Percentiles rank a stretch among this genome's conserved stretches.
These are phyloP conservation scores for Ophion slaviceki DNA, from an alignment of 2,888 invertebrate species.

Conservation along the genomic window DNA sequence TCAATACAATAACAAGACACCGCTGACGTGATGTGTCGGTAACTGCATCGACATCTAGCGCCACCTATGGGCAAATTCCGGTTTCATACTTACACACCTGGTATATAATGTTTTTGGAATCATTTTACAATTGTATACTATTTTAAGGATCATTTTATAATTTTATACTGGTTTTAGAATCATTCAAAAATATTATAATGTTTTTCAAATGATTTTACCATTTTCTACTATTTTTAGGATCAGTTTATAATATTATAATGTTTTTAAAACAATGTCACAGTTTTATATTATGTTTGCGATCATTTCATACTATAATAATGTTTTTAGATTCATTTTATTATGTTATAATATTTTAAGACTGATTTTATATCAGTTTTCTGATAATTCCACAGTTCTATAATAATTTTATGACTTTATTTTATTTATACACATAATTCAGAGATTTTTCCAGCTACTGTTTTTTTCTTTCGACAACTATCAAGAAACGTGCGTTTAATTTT, in stretches of 20 bases:
- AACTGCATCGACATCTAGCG: too few relatives aligned
- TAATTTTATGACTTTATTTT: neutral
- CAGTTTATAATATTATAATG: neutral
- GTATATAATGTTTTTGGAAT: too few relatives aligned
- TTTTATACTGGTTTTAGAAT: neutral
- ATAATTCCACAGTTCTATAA: neutral
- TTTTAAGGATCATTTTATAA: constrained; percentile 22
- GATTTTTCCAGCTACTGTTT: constrained; percentile 21
- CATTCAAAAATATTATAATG: neutral
- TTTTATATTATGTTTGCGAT: neutral
- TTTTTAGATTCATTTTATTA: neutral
- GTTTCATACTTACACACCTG: too few relatives aligned
- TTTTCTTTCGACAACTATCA: constrained; percentile 15
- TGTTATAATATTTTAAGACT: neutral
- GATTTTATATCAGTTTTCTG: neutral
- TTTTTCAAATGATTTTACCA: neutral
- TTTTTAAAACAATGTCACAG: neutral
- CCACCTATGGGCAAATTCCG: too few relatives aligned
- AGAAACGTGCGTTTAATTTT: neutral
- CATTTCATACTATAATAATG: neutral
- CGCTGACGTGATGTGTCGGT: too few relatives aligned
- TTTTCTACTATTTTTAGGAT: neutral
- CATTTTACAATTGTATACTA: too few relatives aligned
- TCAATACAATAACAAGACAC: too few relatives aligned
- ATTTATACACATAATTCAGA: neutral